Percentiles rank a stretch among this genome's conserved stretches.
Conservation (phyloP, 2,113 vertebrate species). For the Casuarius casuarius region DNA sequence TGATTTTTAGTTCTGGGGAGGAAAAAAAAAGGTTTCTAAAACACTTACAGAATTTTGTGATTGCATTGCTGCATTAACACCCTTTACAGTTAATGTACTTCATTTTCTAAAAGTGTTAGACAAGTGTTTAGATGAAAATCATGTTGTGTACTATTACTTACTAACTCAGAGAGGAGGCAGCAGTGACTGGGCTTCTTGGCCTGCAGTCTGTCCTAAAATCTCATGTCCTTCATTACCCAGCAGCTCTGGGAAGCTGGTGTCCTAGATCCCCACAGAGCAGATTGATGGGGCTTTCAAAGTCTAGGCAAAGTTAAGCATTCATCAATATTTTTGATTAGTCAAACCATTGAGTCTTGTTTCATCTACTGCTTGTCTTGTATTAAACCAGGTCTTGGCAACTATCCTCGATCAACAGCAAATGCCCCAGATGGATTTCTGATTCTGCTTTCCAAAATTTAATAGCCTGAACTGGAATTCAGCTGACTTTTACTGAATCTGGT, state of each 20-base stretch:
- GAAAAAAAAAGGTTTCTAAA: neutral
- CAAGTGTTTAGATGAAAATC: constrained; percentile 37
- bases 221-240: neutral
- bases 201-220: neutral
- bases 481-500: constrained; percentile 68
- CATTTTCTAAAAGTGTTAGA: constrained; percentile 19
- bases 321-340: neutral
- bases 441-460: constrained; percentile 69
- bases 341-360: constrained; percentile 33
- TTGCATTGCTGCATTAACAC: neutral
- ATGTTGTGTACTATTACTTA: neutral
- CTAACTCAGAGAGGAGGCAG: neutral
- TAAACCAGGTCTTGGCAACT: constrained; percentile 48
- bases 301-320: constrained; percentile 13
- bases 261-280: neutral
- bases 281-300: neutral
- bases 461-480: constrained; percentile 52
- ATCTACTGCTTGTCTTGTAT: neutral
- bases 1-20: neutral
- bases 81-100: constrained; percentile 15
- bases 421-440: constrained; percentile 65
- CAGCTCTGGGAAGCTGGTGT: neutral
- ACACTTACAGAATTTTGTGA: neutral
- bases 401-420: constrained; percentile 43
- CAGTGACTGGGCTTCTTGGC: neutral